These are phyloP conservation scores for Atopsyche davidsoni DNA, from an alignment of 1,140 invertebrate genomes.

Conservation along the genomic window DNA sequence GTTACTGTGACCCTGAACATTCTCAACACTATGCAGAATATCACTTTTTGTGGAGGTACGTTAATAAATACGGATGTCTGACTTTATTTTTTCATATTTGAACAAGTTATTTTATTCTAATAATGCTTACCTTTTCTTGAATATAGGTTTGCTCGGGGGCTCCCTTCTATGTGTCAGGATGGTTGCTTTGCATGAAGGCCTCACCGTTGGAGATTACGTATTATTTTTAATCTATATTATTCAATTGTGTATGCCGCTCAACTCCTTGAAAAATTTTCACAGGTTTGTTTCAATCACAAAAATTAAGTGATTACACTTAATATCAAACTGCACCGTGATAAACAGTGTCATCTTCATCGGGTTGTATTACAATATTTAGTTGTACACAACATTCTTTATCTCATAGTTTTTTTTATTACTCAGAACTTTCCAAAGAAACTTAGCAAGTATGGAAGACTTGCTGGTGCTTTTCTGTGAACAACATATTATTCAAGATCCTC, in stretches of 20 bases:
- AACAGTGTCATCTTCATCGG: too few relatives aligned
- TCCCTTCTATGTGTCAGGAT: constrained; percentile 84
- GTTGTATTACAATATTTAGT: too few relatives aligned
- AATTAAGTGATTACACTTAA: too few relatives aligned
- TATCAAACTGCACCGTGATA: too few relatives aligned
- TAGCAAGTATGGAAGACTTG: constrained; percentile 99
- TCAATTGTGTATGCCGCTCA: constrained; percentile 91
- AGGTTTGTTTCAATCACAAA: too few relatives aligned
- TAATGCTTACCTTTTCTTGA: constrained; percentile 17
- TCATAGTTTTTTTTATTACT: constrained; percentile 32
- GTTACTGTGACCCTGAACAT: constrained; percentile 79
- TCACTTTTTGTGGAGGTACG: constrained; percentile 67
- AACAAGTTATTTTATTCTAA: too few relatives aligned
- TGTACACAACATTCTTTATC: too few relatives aligned
- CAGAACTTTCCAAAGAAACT: constrained; percentile 93
- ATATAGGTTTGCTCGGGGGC: constrained; percentile 71
- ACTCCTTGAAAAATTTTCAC: constrained; percentile 98
- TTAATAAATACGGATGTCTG: too few relatives aligned
- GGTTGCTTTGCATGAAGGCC: constrained; percentile 57
- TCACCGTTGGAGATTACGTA: constrained; percentile 92
- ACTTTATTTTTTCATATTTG: too few relatives aligned
- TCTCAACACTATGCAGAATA: constrained; percentile 83
- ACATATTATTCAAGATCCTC: constrained; percentile 78
- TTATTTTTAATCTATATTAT: constrained; percentile 92
- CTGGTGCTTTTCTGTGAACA: constrained; percentile 86